Evolutionary conservation across 2,888 invertebrate genomes (phyloP), one percentile per base, ranked within the genome.

Genomic region (Dolichomitus sp.): DNA sequence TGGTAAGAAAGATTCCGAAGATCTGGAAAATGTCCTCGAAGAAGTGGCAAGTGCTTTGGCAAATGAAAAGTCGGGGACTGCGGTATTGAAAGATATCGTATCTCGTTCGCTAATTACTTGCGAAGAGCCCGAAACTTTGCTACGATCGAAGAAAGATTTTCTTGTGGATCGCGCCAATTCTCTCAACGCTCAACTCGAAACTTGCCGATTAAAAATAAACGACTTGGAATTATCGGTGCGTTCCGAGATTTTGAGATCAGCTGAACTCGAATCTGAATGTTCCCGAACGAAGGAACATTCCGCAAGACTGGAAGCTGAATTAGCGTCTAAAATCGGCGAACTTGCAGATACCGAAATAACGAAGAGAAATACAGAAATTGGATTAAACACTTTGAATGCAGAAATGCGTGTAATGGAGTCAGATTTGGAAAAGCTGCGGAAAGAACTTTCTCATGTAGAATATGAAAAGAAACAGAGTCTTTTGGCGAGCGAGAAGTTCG

Each of bases 81-180:
- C 76, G 57, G 78, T 23, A 11, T 48, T 63, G 59, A 75, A 48
- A 12, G 63, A 45, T 5, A 59, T 75, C 33, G 63, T 69, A 6
- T 17, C 50, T 0, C n/a, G 52, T 65, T 76, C 68, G 65, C 59
- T 27, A 17, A 48, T 45, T 23, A 80, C 11, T 2, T 48, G 27
- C 42, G 27, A 65, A n/a, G 63, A 52, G 33, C 76, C 81, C 50
- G 76, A 83, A 70, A 33, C 52, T 40, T 42, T 59, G n/a, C 54
- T 78, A 37, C 17, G 37, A 65, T 50, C 40, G 17, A 80, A 65
- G 27, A 66, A 69, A 37, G n/a, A 68, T 12, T 11, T 48, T 54
- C 40, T 81, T 9, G 48, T 37, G 7, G 37, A 77, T 12, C 68
- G 76, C 0, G 77, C 42, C 4, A 68, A 5, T 14, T 17, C 33